Base-by-base conservation (phyloP, 92 coral and sea anemone genomes). In the Anthopleura xanthogrammica region DNA sequence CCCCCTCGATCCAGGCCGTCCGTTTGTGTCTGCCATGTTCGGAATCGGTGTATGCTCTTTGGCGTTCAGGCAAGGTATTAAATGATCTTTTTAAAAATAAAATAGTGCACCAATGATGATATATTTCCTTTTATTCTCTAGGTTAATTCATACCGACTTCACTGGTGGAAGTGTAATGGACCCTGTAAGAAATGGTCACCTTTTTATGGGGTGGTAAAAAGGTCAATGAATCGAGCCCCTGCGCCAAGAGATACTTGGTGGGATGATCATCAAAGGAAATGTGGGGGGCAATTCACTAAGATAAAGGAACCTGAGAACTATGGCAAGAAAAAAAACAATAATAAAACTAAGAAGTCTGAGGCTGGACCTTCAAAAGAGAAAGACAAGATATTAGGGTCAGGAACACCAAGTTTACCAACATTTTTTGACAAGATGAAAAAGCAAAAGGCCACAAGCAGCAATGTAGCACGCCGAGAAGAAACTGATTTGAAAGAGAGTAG, bases 161-260 rank as follows among this genome's bases (percentile, higher is more conserved):
- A 96, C 77, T 96, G 99, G 99, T 96, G 99, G 99, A 87, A 91
- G 60, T 96, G 99, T 42, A 86, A 94, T 81, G 99, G 99, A 1
- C 97, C 98, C 16, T 96, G 99, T 78, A 97, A 91, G 56, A 92
- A 92, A 80, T 90, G 95, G 82, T 93, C 98, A 41, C 99, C 99
- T 52, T 96, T 92, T 66, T 94, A 90, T 86, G 99, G 99, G 29
- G 90, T 96, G 71, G 95, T 96, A 9, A 90, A 89, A 65, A 90
- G 99, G 58, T 90, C 99, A 24, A 96, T 96, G 99, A 96, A 96
- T 88, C 81, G 99, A 79, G 97, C 98, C 23, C 98, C 99, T 0
- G 90, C 99, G 8, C 94, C 96, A 16, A 83, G 97, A 79, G 99
- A 96, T 77, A 89, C 95, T 1, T 96, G 99, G 99, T 96, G 99